Evolutionary conservation across 1,140 invertebrate genomes (phyloP).

Genomic region (Zaprionus capensis): DNA sequence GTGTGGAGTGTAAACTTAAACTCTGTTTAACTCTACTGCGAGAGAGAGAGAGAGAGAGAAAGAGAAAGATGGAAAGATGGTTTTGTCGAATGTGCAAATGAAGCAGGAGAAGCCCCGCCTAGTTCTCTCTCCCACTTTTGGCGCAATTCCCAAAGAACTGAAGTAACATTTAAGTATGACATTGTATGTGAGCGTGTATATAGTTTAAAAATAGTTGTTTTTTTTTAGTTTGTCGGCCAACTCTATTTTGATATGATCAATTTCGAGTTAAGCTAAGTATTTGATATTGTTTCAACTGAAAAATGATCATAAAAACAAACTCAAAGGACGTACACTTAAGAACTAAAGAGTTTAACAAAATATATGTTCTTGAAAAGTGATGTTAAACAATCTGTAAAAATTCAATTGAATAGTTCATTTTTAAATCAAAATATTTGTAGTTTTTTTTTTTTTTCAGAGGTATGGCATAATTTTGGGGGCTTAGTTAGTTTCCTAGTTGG

Average conservation of each 20-base stretch:
- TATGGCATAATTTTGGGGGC: constrained; percentile 48
- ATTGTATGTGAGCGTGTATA: constrained; percentile 16
- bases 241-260: constrained; percentile 22
- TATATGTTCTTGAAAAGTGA: constrained; percentile 69
- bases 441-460: constrained; percentile 38
- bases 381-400: constrained; percentile 67
- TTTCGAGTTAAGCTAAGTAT: constrained; percentile 38
- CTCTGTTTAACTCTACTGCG: constrained; percentile 6
- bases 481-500: constrained; percentile 65
- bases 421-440: constrained; percentile 61
- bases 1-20: background rate
- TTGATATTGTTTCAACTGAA: constrained; percentile 61
- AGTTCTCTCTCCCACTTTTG: constrained; percentile 16
- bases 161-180: constrained; percentile 33
- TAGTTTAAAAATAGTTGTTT: background rate
- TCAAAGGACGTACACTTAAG: constrained; percentile 79
- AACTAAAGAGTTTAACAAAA: constrained; percentile 65
- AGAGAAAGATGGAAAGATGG: constrained; percentile 1
- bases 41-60: background rate
- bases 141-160: constrained; percentile 20
- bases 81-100: constrained; percentile 17
- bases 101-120: constrained; percentile 23
- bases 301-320: constrained; percentile 74
- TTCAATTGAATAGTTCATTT: constrained; percentile 59
- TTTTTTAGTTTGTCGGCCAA: constrained; percentile 13